These are phyloP conservation scores for Mobula hypostoma DNA, from an alignment of 2,113 vertebrate species.

Conservation along the genomic window DNA sequence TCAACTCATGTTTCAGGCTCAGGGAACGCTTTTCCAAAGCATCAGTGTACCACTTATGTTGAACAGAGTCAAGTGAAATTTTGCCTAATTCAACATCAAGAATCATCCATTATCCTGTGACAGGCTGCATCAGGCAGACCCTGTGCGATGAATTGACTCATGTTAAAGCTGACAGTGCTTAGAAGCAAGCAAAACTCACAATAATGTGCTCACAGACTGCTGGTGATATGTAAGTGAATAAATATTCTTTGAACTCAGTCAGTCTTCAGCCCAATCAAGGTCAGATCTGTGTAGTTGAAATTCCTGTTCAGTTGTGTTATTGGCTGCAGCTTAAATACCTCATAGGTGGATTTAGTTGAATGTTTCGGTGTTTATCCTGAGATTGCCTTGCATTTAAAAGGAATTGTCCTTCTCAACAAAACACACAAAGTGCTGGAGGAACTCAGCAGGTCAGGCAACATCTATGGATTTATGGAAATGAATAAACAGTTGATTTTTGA, in stretches of 20 bases:
- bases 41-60: background rate
- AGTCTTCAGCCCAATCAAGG: background rate
- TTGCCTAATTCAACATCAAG: background rate
- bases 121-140: background rate
- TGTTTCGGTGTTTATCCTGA: background rate
- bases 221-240: background rate
- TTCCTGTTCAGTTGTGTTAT: background rate
- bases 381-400: background rate
- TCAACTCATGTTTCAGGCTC: background rate
- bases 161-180: background rate
- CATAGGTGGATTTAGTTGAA: background rate
- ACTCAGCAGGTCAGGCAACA: too few species aligned
- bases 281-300: background rate
- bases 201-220: background rate
- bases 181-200: background rate
- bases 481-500: too few species aligned
- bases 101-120: conserved; percentile 4
- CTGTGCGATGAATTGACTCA: background rate
- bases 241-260: background rate
- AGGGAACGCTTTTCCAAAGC: background rate
- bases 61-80: background rate
- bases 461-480: too few species aligned
- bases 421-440: too few species aligned
- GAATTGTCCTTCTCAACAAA: background rate
- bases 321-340: background rate